These are phyloP conservation scores for Hydriomena furcata DNA, from an alignment of 2,888 invertebrate genomes.

Conservation along the genomic window DNA sequence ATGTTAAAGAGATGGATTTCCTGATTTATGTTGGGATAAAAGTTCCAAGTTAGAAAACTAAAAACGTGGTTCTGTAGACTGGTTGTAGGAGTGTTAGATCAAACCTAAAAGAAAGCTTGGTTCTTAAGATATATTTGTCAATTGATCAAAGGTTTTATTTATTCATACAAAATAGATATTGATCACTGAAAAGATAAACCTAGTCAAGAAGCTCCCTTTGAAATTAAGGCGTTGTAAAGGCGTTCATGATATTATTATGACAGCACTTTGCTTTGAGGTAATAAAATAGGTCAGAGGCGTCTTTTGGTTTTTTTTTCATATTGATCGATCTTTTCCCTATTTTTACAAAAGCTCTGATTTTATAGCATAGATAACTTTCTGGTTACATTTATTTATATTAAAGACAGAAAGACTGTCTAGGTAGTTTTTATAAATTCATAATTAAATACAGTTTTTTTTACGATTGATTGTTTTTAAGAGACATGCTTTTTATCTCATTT, in stretches of 20 bases:
- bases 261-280: not conserved
- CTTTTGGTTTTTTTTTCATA: no score
- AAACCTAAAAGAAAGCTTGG: not conserved
- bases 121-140: not conserved
- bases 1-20: constrained; percentile 19
- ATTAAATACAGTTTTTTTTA: no score
- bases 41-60: constrained; percentile 6
- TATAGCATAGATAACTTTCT: no score
- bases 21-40: constrained; percentile 22
- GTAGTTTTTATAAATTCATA: no score
- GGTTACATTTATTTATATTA: no score
- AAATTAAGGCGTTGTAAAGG: not conserved
- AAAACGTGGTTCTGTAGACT: constrained; percentile 3
- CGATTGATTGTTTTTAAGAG: no score
- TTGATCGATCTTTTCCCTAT: not conserved
- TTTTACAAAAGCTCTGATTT: not conserved
- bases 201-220: not conserved
- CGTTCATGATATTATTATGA: not conserved
- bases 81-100: not conserved
- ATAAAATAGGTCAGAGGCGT: constrained; percentile 17
- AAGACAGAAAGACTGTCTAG: no score
- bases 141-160: not conserved
- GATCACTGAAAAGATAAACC: not conserved
- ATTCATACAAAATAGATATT: not conserved
- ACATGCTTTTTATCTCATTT: no score